phyloP scores from a whole-genome alignment of 1,140 invertebrate genomes.

The Bathynomus jamesi region DNA sequence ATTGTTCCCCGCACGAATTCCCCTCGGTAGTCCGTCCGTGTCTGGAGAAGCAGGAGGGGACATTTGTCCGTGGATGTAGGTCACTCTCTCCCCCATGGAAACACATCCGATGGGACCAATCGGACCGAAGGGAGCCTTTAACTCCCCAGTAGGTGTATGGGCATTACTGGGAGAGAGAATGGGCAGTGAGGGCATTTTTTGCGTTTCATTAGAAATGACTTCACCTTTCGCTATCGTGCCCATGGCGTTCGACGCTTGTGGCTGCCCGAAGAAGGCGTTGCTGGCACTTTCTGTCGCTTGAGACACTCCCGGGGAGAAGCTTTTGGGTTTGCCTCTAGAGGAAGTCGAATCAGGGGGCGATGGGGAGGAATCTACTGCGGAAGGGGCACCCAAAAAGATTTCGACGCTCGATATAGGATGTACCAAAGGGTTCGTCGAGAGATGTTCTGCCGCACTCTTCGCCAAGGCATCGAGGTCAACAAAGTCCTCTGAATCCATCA shows the following conservation, averaged over 20 bases:
- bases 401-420: background rate
- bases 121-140: background rate
- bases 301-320: background rate
- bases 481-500: slow-evolving; percentile 43
- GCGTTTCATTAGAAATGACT: background rate
- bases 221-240: background rate
- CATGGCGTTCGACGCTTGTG: background rate
- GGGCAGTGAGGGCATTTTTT: background rate
- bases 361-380: no score
- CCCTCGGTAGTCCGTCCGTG: slow-evolving; percentile 38
- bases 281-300: background rate
- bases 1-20: slow-evolving; percentile 11
- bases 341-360: background rate
- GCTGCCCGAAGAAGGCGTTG: background rate
- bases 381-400: background rate
- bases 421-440: slow-evolving; percentile 2
- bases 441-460: slow-evolving; percentile 44
- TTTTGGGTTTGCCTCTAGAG: background rate
- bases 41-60: slow-evolving; percentile 51
- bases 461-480: slow-evolving; percentile 48
- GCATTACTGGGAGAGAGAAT: background rate
- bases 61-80: slow-evolving; percentile 45
- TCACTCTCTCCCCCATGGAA: slow-evolving; percentile 11
- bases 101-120: background rate
- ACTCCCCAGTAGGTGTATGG: slow-evolving; percentile 23